Conservation (phyloP, 2,797 vertebrate genomes). For the Takifugu rubripes region DNA sequence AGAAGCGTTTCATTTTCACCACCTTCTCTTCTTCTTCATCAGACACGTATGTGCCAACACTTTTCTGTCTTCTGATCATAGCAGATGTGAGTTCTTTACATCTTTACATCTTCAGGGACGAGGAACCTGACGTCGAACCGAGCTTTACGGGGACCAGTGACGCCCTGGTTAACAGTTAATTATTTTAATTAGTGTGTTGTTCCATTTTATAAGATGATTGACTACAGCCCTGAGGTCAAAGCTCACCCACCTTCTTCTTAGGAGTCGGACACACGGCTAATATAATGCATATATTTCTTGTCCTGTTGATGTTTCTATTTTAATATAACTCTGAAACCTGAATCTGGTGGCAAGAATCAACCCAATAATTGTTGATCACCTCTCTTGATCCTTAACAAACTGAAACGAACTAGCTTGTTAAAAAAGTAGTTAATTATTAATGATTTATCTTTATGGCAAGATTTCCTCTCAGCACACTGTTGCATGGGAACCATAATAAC, state of each 20-base stretch:
- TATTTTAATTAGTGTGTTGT: conserved; percentile 28
- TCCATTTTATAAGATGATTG: conserved; percentile 36
- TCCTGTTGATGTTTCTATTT: too few relatives aligned
- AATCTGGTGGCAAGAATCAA: not conserved
- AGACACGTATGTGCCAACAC: not conserved
- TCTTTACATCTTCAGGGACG: conserved; percentile 16
- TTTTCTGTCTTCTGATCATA: not conserved
- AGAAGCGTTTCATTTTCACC: conserved; percentile 21
- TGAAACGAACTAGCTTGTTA: conserved; percentile 1
- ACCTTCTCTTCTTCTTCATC: not conserved
- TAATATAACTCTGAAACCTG: not conserved
- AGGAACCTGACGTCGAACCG: conserved; percentile 10
- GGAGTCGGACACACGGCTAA: conserved; percentile 7
- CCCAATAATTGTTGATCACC: not conserved
- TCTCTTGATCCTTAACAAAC: not conserved
- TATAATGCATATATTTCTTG: not conserved
- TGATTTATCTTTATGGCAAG: conserved; percentile 20
- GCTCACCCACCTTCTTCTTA: conserved; percentile 31
- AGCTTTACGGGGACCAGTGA: not conserved
- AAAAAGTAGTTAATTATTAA: conserved; percentile 10
- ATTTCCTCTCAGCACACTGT: conserved; percentile 20
- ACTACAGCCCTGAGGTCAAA: conserved; percentile 21
- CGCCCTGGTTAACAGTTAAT: conserved; percentile 23
- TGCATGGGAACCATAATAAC: conserved; percentile 22
- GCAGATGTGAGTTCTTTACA: conserved; percentile 8